Percentiles rank a stretch among this genome's conserved stretches.
Conservation (phyloP, 1,140 invertebrate genomes). For the Drosophila willistoni region DNA sequence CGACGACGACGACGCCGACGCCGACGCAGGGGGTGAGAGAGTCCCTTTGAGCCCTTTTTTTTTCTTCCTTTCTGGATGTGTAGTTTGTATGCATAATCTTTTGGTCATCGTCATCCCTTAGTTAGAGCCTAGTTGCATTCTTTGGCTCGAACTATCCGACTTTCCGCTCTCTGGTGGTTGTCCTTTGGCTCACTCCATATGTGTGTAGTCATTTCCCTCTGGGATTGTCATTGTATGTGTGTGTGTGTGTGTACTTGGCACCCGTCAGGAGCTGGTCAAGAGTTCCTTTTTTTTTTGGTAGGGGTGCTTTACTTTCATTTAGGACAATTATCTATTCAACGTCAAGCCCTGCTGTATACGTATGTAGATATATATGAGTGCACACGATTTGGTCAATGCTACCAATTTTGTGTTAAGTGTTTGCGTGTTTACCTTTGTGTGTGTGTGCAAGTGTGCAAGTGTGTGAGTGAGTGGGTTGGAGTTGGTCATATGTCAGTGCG, state of each 20-base stretch:
- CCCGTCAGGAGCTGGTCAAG: constrained; percentile 56
- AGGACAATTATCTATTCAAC: constrained; percentile 82
- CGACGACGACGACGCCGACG: not conserved
- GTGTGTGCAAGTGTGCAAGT: no score
- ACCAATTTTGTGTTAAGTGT: constrained; percentile 81
- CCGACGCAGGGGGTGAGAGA: constrained; percentile 30
- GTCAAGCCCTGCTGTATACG: constrained; percentile 54
- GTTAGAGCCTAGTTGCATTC: constrained; percentile 36
- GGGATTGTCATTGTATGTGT: constrained; percentile 65
- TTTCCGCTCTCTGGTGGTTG: constrained; percentile 65
- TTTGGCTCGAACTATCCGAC: constrained; percentile 20
- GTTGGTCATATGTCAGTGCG: constrained; percentile 76
- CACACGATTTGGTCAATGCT: constrained; percentile 73
- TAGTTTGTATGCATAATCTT: constrained; percentile 75
- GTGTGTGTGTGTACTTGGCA: constrained; percentile 54
- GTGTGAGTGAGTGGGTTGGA: constrained; percentile 36
- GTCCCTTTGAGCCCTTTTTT: constrained; percentile 45
- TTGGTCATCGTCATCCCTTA: constrained; percentile 76
- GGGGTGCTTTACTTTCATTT: constrained; percentile 70
- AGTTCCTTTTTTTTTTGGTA: constrained; percentile 15
- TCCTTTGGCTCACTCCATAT: constrained; percentile 38
- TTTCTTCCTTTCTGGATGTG: constrained; percentile 43
- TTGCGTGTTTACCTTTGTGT: constrained; percentile 63
- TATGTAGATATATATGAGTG: constrained; percentile 59
- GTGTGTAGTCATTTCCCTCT: constrained; percentile 68